Evolutionary conservation across 2,797 vertebrate genomes (phyloP), one percentile per base, ranked within the genome.

Genomic region (Gila robusta): DNA sequence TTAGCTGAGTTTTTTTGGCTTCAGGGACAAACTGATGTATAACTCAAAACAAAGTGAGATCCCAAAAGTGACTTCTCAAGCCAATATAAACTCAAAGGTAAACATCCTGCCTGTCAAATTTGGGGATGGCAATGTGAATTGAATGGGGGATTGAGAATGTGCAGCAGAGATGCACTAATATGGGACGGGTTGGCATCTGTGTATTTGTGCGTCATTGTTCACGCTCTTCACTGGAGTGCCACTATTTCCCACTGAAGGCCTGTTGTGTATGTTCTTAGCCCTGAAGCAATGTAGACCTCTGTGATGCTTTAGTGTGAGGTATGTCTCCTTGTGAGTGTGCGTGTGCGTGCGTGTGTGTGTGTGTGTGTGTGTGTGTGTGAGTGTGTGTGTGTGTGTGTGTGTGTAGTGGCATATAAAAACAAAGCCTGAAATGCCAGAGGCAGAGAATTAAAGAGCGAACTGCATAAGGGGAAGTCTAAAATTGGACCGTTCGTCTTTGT

Each of bases 91-190:
- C 79, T 85, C 19, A 11, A 79, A 70, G 74, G 59, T 79, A 85
- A 87, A 76, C 67, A 70, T 78, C 23, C 49, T 71, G 49, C 11
- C 41, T 71, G 82, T 71, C 62, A 32, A 82, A 76, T 86, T 85
- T 88, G 16, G 26, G 64, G 47, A 76, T 56, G n/a, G 73, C 21
- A 37, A 78, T 83, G 74, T 78, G 70, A 87, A 82, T 80, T 85
- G 85, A 85, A 76, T 52, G 21, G 41, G 71, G 73, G 14, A 89
- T 78, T 87, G 73, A 88, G 74, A 77, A 77, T 88, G 82, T 88
- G 86, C 83, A 82, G 67, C 44, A 82, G 73, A 84, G 83, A 71
- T 44, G 86, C 86, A 85, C 59, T 89, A 87, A 85, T 89, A 79
- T 79, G 67, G 64, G 62, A 86, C n/a, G 6, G 76, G 88, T 12